Conservation (phyloP, 35 echinoderm and acorn worm genomes). For the Acanthaster planci region DNA sequence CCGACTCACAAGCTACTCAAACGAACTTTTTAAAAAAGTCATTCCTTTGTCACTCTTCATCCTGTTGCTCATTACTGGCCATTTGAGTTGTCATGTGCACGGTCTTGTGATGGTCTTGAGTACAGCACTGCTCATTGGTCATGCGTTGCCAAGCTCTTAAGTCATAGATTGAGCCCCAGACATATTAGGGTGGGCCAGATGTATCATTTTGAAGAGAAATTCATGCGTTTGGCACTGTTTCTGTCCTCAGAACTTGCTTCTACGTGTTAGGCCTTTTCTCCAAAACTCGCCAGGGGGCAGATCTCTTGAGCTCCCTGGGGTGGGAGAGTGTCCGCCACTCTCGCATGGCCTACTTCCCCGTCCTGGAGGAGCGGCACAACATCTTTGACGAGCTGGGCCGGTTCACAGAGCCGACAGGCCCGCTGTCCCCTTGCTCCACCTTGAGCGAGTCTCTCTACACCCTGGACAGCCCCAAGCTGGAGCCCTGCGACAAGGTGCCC, state of each 20-base stretch:
- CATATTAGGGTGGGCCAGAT: neutral
- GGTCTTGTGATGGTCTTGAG: too few relatives aligned
- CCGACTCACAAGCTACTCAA: too few relatives aligned
- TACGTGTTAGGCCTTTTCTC: slow-evolving; percentile 89
- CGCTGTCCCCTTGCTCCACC: neutral
- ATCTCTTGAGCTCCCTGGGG: slow-evolving; percentile 75
- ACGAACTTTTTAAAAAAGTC: too few relatives aligned
- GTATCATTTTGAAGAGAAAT: neutral
- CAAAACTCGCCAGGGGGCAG: slow-evolving; percentile 84
- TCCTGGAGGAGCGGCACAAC: slow-evolving; percentile 64
- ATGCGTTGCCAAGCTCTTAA: too few relatives aligned
- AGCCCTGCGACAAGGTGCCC: neutral
- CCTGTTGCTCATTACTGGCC: too few relatives aligned
- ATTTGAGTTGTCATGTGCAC: too few relatives aligned
- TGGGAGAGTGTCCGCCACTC: slow-evolving; percentile 87
- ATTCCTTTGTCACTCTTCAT: too few relatives aligned
- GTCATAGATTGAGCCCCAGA: too few relatives aligned
- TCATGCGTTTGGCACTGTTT: neutral
- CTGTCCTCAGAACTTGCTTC: slow-evolving; percentile 82
- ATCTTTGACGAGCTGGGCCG: slow-evolving; percentile 61
- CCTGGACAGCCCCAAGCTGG: slow-evolving; percentile 45
- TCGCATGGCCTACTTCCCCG: slow-evolving; percentile 74
- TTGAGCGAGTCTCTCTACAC: slow-evolving; percentile 47
- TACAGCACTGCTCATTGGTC: too few relatives aligned
- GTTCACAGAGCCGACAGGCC: slow-evolving; percentile 40